Conservation (phyloP, 2,113 vertebrate genomes). For the Coptodon bakossiorum region DNA sequence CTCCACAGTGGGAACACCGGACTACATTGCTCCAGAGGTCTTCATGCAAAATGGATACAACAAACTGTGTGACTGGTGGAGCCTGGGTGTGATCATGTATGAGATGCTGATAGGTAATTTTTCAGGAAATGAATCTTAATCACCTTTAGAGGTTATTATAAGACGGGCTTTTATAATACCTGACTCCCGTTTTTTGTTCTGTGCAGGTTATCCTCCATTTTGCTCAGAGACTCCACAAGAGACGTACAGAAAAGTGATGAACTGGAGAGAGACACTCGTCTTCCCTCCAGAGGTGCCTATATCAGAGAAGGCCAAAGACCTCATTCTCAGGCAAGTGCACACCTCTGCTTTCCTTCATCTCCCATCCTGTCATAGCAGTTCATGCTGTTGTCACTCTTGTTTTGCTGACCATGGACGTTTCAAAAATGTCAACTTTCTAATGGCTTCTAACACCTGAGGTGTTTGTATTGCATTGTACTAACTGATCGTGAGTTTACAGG, state of each 20-base stretch:
- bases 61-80: constrained; percentile 98
- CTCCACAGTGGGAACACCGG: constrained; percentile 93
- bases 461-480: not conserved
- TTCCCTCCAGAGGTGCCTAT: constrained; percentile 98
- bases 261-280: constrained; percentile 93
- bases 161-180: not conserved
- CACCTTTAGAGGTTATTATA: not conserved
- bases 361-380: not conserved
- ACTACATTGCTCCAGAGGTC: constrained; percentile 96
- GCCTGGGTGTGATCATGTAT: constrained; percentile 96
- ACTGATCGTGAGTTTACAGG: constrained; percentile 53
- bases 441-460: not conserved
- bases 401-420: not conserved
- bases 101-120: constrained; percentile 93
- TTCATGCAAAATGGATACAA: constrained; percentile 98
- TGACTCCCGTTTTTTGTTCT: not conserved
- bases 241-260: constrained; percentile 98
- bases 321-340: constrained; percentile 85
- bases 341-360: not conserved
- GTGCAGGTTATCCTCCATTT: constrained; percentile 92
- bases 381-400: not conserved
- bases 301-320: constrained; percentile 96
- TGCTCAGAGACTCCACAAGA: constrained; percentile 98
- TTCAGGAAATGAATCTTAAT: not conserved
- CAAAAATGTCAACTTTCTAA: not conserved